Conservation (phyloP, 1,140 invertebrate genomes). For the Aricia agestis region DNA sequence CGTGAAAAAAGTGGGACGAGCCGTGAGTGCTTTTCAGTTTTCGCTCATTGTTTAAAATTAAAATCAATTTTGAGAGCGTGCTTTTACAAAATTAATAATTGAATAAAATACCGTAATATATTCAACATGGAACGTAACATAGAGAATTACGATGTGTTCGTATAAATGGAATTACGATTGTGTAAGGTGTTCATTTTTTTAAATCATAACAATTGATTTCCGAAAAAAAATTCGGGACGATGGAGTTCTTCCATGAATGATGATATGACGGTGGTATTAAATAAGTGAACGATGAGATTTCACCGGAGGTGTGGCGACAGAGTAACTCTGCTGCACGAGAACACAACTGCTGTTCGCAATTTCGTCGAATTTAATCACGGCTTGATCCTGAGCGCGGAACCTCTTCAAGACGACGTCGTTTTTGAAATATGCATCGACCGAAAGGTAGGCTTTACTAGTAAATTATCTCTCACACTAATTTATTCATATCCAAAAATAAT, state of each 20-base stretch:
- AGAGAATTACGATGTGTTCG: not conserved
- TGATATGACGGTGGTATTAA: not conserved
- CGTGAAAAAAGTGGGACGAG: too few species aligned
- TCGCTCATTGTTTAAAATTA: too few species aligned
- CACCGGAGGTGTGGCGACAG: constrained; percentile 88
- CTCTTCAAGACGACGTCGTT: constrained; percentile 87
- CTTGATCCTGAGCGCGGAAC: constrained; percentile 86
- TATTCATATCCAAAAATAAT: not conserved
- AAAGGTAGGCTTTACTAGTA: constrained; percentile 79
- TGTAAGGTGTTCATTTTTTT: not conserved
- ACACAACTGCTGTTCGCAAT: constrained; percentile 87
- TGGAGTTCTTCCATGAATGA: not conserved
- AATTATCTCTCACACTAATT: not conserved
- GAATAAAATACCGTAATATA: not conserved
- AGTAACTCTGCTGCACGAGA: constrained; percentile 87
- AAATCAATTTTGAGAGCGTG: not conserved
- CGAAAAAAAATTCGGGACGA: not conserved
- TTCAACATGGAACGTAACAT: not conserved
- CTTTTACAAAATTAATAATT: not conserved
- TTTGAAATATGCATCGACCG: constrained; percentile 94
- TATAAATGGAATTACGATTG: not conserved
- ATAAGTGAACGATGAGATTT: constrained; percentile 79
- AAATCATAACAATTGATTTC: not conserved
- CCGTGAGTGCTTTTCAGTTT: too few species aligned
- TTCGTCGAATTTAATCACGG: constrained; percentile 85